Evolutionary conservation across 2,888 invertebrate genomes (phyloP), one percentile per base, ranked within the genome.

Genomic region (Mythimna albipuncta): DNA sequence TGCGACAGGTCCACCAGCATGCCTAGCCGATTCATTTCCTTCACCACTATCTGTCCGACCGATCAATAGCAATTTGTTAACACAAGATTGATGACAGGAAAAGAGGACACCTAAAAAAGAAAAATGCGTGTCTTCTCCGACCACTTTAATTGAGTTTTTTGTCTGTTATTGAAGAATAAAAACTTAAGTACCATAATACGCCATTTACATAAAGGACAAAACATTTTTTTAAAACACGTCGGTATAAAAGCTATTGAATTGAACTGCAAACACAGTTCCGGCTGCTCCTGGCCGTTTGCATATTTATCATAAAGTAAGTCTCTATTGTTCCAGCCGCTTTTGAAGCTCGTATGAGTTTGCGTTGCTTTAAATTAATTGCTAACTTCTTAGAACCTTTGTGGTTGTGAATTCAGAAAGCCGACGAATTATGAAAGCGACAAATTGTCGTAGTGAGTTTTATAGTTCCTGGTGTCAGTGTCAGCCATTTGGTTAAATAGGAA

Each of bases 21-120:
- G 41, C 98, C 98, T 77, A 98, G 96, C 5, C 98, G 97, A 95
- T 98, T 98, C 98, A 98, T 98, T 95, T 98, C 98, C 88, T 97
- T 97, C 81, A 98, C 97, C 87, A 98, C 97, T 89, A 97, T 97
- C 98, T 98, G 95, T 21, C 64, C 63, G 58, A 68, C 64, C 75
- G 77, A 80, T 69, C 64, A 70, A 75, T 59, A 72, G 74, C 72
- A 72, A 73, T 76, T 72, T 80, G 65, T 82, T 67, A 75, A 68
- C 59, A 68, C 64, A 73, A 75, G 67, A 79, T 61, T 62, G 68
- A 77, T 71, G 65, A 58, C 66, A 47, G 52, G 58, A 59, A 81
- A 65, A 41, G 59, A 64, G 44, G 38, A 19, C 19, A 54, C 50
- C 38, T 64, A 62, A 70, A 75, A 68, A 68, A 62, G 57, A 32